Evolutionary conservation across 2,113 vertebrate species (phyloP).

Genomic region (Piliocolobus tephrosceles): DNA sequence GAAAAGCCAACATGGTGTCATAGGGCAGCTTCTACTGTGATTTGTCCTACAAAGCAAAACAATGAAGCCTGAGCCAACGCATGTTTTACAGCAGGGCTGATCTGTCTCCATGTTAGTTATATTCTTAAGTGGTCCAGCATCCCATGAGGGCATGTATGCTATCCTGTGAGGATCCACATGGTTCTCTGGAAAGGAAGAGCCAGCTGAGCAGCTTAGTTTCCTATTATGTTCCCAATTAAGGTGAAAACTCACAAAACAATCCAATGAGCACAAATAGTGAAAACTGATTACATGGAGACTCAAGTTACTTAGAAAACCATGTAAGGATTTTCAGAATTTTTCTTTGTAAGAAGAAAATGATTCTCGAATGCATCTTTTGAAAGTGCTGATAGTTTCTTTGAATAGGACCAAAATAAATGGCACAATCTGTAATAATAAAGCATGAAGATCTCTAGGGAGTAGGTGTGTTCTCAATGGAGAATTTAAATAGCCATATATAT

Average conservation of each 20-base stretch:
- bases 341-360: slow-evolving; percentile 40
- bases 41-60: neutral
- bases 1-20: neutral
- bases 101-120: neutral
- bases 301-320: neutral
- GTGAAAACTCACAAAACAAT: neutral
- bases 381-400: neutral
- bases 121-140: neutral
- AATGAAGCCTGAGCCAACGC: neutral
- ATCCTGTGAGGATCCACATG: neutral
- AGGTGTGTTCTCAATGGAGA: neutral
- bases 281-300: neutral
- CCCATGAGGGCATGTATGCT: neutral
- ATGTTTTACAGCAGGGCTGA: neutral
- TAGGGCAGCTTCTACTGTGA: neutral
- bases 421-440: slow-evolving; percentile 1
- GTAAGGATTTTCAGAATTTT: neutral
- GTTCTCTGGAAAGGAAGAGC: neutral
- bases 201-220: neutral
- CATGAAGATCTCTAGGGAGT: neutral
- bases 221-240: neutral
- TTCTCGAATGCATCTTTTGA: neutral
- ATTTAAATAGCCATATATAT: slow-evolving; percentile 11
- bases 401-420: slow-evolving; percentile 11
- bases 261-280: neutral